Percentiles rank a stretch among this genome's conserved stretches.
phyloP scores from a whole-genome alignment of 2,888 invertebrate genomes.

The Drosophila atripex region DNA sequence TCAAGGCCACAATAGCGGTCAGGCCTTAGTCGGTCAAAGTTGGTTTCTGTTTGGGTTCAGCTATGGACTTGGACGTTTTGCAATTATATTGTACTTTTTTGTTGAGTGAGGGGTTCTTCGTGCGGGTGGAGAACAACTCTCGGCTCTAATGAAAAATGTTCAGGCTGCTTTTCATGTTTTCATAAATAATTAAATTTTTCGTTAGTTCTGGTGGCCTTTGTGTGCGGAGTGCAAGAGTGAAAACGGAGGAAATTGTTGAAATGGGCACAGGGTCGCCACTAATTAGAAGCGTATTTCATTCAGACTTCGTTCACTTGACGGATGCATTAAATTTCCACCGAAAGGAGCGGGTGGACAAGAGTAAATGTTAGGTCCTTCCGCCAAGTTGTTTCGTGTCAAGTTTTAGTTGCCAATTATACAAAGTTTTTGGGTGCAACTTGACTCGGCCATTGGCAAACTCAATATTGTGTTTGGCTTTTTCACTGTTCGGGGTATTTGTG shows the following conservation, averaged over 20 bases:
- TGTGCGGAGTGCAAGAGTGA: slow-evolving; percentile 3
- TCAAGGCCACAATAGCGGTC: slow-evolving; percentile 66
- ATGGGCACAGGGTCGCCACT: slow-evolving; percentile 66
- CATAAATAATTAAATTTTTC: slow-evolving; percentile 73
- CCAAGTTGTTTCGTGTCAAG: slow-evolving; percentile 35
- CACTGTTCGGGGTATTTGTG: background rate
- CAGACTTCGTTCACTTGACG: slow-evolving; percentile 42
- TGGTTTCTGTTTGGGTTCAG: slow-evolving; percentile 46
- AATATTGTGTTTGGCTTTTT: slow-evolving; percentile 3
- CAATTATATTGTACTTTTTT: slow-evolving; percentile 68
- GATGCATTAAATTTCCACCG: slow-evolving; percentile 62
- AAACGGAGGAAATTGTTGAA: slow-evolving; percentile 30
- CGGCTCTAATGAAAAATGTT: slow-evolving; percentile 71
- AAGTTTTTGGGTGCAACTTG: slow-evolving; percentile 26
- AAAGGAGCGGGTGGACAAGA: slow-evolving; percentile 1
- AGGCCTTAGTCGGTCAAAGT: slow-evolving; percentile 58
- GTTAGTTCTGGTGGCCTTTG: slow-evolving; percentile 37
- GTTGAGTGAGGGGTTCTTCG: slow-evolving; percentile 14
- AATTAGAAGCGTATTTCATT: slow-evolving; percentile 60
- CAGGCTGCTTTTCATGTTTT: slow-evolving; percentile 60
- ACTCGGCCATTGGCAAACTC: slow-evolving; percentile 18
- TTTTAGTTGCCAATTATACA: slow-evolving; percentile 44
- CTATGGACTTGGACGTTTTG: slow-evolving; percentile 47
- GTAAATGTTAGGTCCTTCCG: slow-evolving; percentile 7
- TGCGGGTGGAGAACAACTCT: slow-evolving; percentile 44